Conservation (phyloP, 2,797 vertebrate genomes). For the Gallinago nigripennis region DNA sequence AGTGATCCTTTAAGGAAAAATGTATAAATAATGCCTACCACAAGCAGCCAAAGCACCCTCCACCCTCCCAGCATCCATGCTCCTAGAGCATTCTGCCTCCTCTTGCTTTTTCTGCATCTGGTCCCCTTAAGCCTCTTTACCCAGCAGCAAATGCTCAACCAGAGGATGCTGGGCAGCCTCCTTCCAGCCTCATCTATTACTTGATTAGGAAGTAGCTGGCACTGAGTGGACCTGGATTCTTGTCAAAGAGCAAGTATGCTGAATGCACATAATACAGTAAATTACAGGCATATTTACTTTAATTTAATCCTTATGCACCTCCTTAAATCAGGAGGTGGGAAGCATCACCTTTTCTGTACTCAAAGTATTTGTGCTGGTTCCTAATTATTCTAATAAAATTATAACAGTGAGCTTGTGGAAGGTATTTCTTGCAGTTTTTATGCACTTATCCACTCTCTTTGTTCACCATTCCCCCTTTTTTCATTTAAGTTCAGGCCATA, state of each 20-base stretch:
- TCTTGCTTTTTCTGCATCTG: neutral
- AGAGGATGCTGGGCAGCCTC: neutral
- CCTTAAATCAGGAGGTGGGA: conserved; percentile 22
- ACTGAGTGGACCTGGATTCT: neutral
- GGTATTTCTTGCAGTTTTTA: neutral
- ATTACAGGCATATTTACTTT: conserved; percentile 32
- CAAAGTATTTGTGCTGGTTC: neutral
- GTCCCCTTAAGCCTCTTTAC: neutral
- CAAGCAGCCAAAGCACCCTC: neutral
- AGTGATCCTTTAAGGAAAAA: neutral
- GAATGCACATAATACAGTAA: neutral
- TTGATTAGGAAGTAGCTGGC: conserved; percentile 27
- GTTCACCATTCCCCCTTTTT: neutral
- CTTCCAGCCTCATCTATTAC: conserved; percentile 18
- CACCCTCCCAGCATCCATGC: neutral
- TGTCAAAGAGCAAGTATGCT: conserved; percentile 16
- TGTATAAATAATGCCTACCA: neutral
- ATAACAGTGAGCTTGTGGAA: neutral
- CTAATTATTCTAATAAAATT: neutral
- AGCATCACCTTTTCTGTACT: neutral
- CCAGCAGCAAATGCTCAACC: neutral
- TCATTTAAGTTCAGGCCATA: neutral
- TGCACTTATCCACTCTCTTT: neutral
- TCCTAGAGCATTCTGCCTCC: neutral
- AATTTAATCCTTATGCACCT: neutral